Percentiles rank a stretch among this genome's conserved stretches.
Evolutionary conservation across 2,888 invertebrate genomes (phyloP).

Genomic region (Thymelicus lineola): DNA sequence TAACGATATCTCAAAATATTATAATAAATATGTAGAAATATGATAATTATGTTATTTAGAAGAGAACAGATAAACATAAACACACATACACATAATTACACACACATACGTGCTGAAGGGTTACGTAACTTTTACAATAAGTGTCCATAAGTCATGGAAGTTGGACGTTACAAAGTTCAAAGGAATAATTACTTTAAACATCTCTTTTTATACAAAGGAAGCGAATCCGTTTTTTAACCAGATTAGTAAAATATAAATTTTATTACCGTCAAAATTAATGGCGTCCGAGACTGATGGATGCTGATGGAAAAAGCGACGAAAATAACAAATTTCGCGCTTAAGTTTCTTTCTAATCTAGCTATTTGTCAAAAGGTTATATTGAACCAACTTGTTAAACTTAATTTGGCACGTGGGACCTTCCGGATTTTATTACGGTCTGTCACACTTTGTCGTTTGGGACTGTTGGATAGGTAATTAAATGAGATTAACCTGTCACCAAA

Average conservation of each 20-base stretch:
- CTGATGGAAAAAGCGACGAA: slow-evolving; percentile 2
- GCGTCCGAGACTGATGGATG: not conserved
- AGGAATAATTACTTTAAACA: not conserved
- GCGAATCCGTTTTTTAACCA: slow-evolving; percentile 10
- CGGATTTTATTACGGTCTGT: slow-evolving; percentile 28
- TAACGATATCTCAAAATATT: too few species aligned
- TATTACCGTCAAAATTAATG: slow-evolving; percentile 27
- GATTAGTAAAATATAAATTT: slow-evolving; percentile 28
- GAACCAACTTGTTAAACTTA: slow-evolving; percentile 26
- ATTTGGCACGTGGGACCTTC: slow-evolving; percentile 19
- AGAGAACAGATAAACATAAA: too few species aligned
- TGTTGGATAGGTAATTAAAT: not conserved
- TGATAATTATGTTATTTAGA: too few species aligned
- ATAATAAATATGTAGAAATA: too few species aligned
- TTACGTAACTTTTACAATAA: too few species aligned
- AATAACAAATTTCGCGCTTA: slow-evolving; percentile 5
- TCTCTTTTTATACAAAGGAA: not conserved
- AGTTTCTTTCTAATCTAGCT: slow-evolving; percentile 12
- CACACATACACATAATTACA: too few species aligned
- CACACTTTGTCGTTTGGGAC: slow-evolving; percentile 6
- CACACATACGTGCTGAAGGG: too few species aligned
- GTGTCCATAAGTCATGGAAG: not conserved
- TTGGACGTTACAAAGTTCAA: not conserved
- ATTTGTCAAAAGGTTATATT: slow-evolving; percentile 31
- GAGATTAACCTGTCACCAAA: not conserved